Conservation (phyloP, 2,113 vertebrate genomes). For the Chinchilla lanigera region DNA sequence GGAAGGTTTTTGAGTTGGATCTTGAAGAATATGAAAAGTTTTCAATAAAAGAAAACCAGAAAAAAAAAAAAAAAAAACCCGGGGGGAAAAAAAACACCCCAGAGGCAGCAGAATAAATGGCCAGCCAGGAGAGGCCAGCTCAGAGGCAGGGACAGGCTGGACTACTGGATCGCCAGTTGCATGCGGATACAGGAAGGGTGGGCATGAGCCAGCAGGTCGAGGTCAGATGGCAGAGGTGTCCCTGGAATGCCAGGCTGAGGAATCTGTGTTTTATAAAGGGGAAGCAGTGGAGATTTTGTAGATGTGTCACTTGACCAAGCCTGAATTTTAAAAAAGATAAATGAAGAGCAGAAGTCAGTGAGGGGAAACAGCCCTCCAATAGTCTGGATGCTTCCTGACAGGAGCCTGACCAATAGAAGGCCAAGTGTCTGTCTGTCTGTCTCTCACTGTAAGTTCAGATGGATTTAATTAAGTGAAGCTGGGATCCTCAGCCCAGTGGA, state of each 20-base stretch:
- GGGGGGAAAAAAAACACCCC: background rate
- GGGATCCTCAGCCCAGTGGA: background rate
- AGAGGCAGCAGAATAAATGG: background rate
- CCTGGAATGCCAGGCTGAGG: background rate
- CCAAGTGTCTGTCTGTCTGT: background rate
- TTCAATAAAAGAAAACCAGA: conserved; percentile 30
- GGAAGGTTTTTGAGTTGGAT: conserved; percentile 6
- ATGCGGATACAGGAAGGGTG: background rate
- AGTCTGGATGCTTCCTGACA: background rate
- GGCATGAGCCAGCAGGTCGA: background rate
- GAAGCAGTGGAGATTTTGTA: conserved; percentile 29
- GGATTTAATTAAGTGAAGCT: background rate
- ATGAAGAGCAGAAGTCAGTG: conserved; percentile 9
- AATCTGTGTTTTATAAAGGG: background rate
- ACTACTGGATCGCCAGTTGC: background rate
- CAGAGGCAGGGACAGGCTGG: background rate
- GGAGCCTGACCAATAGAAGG: background rate
- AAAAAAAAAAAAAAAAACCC: background rate
- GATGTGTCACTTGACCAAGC: background rate
- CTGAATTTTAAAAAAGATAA: conserved; percentile 47
- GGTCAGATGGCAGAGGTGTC: background rate
- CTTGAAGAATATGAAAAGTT: conserved; percentile 24
- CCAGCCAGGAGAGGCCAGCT: background rate
- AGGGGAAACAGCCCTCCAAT: background rate
- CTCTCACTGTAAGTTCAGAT: background rate